Conservation (phyloP, 2,113 vertebrate genomes). For the Crocuta crocuta region DNA sequence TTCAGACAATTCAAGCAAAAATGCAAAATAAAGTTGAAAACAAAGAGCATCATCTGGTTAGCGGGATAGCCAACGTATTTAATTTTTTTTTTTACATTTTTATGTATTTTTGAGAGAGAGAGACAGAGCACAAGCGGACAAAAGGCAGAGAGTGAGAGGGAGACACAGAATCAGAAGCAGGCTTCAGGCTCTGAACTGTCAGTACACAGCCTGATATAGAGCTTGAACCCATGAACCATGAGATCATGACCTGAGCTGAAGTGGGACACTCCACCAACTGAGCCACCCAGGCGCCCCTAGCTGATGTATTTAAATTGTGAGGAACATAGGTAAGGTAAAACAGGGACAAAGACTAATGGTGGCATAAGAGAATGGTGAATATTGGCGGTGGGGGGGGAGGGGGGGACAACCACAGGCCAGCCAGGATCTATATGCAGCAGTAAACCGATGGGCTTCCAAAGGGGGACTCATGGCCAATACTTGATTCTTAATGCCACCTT, state of each 20-base stretch:
- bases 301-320: background rate
- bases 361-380: background rate
- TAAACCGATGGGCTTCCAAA: background rate
- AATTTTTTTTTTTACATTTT: background rate
- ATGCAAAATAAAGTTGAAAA: slow-evolving; percentile 42
- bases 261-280: too few relatives aligned
- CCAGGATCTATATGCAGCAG: background rate
- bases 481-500: background rate
- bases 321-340: background rate
- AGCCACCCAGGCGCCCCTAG: background rate
- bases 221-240: too few relatives aligned
- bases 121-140: too few relatives aligned
- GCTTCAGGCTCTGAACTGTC: too few relatives aligned
- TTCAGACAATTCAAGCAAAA: slow-evolving; percentile 18
- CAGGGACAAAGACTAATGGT: background rate
- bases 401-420: background rate
- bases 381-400: accelerated
- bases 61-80: background rate
- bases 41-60: background rate
- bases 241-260: too few relatives aligned
- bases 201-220: too few relatives aligned
- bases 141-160: too few relatives aligned
- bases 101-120: too few relatives aligned
- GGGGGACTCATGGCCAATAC: background rate
- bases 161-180: too few relatives aligned